Evolutionary conservation across 1,140 invertebrate genomes (phyloP), one percentile per base, ranked within the genome.

Genomic region (Colletes gigas): DNA sequence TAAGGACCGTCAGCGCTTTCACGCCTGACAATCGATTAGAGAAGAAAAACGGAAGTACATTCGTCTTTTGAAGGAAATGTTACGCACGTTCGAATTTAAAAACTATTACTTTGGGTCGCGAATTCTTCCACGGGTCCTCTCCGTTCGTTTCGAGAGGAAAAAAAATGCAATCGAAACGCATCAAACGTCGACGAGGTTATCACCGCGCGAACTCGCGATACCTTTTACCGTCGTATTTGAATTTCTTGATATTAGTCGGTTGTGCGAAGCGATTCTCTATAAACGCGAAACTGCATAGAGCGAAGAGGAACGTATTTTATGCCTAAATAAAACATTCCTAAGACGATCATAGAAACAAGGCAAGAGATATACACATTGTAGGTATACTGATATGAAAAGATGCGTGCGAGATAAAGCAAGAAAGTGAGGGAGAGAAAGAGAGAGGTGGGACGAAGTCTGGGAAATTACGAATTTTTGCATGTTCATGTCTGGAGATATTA

Each of bases 101-200:
- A 41, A 39, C 47, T 47, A 54, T 55, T 79, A 73, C 50, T 73
- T 55, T 0, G 8, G 44, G 63, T 77, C 21, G 62, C 17, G 59
- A 68, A 12, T 14, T 68, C 47, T 44, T 50, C 21, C 62, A 19
- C 39, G 14, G 12, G 2, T 47, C 74, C 82, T 87, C 85, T 87
- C 85, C 82, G 84, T 86, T 82, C 77, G 72, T 88, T 88, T 89
- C 78, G 76, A 83, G n/a, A n/a, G n/a, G n/a, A n/a, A n/a, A n/a
- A 30, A 39, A n/a, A 44, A 4, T n/a, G n/a, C 1, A 4, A 62
- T 62, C 57, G 77, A 87, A 87, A 44, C 76, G 72, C 72, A 54
- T n/a, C n/a, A 41, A 77, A 75, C 57, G 73, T 70, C 10, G 78
- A 84, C 4, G 83, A 83, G 86, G 67, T 60, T 19, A 75, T 21